These are phyloP conservation scores for Thymelicus acteon DNA, from an alignment of 2,888 invertebrate genomes.

Conservation along the genomic window DNA sequence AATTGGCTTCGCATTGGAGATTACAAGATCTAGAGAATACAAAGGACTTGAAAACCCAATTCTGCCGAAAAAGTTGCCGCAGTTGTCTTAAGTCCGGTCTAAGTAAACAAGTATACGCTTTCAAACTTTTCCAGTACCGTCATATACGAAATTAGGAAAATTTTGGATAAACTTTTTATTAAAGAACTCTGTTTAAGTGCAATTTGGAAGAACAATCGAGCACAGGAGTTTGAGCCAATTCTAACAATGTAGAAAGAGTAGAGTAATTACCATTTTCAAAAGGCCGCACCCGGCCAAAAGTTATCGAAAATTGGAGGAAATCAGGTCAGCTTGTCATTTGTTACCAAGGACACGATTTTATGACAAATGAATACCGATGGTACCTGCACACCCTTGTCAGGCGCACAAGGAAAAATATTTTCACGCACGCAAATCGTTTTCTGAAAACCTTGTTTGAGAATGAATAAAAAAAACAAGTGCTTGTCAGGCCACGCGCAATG, in stretches of 20 bases:
- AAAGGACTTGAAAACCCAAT: conserved; percentile 28
- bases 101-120: conserved; percentile 22
- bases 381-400: conserved; percentile 42
- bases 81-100: conserved; percentile 23
- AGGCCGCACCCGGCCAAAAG: conserved; percentile 43
- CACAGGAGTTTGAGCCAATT: conserved; percentile 47
- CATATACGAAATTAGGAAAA: conserved; percentile 33
- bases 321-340: conserved; percentile 51
- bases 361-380: conserved; percentile 44
- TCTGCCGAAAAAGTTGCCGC: conserved; percentile 12
- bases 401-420: conserved; percentile 19
- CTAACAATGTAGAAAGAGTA: conserved; percentile 44
- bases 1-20: conserved; percentile 25
- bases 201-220: conserved; percentile 58
- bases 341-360: conserved; percentile 47
- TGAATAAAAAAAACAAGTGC: not conserved
- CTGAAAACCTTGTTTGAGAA: conserved; percentile 1
- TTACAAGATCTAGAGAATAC: conserved; percentile 25
- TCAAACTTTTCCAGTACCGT: conserved; percentile 20
- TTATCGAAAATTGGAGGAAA: conserved; percentile 46
- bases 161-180: conserved; percentile 31
- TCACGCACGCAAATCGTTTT: not conserved
- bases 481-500: too few relatives aligned
- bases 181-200: conserved; percentile 41
- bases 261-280: conserved; percentile 47